These are phyloP conservation scores for Chaunax sp. DNA, from an alignment of 2,797 vertebrate species.

Conservation along the genomic window DNA sequence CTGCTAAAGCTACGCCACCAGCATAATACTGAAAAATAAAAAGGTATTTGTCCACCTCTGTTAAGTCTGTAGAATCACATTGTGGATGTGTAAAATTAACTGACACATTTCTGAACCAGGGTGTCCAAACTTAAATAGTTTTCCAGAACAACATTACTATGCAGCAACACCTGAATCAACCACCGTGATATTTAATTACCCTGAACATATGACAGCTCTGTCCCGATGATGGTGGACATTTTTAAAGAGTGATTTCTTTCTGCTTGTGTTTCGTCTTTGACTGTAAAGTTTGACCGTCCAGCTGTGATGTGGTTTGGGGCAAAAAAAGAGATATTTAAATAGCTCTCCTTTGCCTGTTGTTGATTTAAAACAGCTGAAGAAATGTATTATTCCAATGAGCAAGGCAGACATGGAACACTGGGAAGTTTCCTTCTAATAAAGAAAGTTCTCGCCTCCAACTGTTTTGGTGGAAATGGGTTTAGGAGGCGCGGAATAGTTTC, in stretches of 20 bases:
- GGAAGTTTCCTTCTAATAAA: conserved; percentile 71
- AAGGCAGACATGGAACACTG: conserved; percentile 58
- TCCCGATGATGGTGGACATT: conserved; percentile 22
- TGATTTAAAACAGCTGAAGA: conserved; percentile 53
- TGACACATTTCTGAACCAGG: conserved; percentile 27
- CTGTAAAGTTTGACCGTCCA: conserved; percentile 30
- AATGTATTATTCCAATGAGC: conserved; percentile 66
- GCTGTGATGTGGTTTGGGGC: conserved; percentile 63
- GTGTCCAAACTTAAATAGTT: conserved; percentile 21
- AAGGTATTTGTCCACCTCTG: neutral
- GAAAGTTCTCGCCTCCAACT: conserved; percentile 61
- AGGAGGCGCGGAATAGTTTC: conserved; percentile 78
- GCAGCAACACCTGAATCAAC: conserved; percentile 58
- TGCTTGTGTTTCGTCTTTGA: conserved; percentile 50
- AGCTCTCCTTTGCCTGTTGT: conserved; percentile 39
- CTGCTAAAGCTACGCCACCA: no score
- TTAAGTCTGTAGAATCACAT: conserved; percentile 10
- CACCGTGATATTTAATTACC: conserved; percentile 28
- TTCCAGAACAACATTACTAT: conserved; percentile 31
- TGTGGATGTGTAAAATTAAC: conserved; percentile 26
- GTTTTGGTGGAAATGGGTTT: conserved; percentile 68
- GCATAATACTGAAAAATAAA: no score
- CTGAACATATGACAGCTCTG: conserved; percentile 13
- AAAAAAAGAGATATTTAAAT: conserved; percentile 42
- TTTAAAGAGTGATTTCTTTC: conserved; percentile 36